Conservation (phyloP, 2,797 vertebrate species). For the Sebastes hubbsi region DNA sequence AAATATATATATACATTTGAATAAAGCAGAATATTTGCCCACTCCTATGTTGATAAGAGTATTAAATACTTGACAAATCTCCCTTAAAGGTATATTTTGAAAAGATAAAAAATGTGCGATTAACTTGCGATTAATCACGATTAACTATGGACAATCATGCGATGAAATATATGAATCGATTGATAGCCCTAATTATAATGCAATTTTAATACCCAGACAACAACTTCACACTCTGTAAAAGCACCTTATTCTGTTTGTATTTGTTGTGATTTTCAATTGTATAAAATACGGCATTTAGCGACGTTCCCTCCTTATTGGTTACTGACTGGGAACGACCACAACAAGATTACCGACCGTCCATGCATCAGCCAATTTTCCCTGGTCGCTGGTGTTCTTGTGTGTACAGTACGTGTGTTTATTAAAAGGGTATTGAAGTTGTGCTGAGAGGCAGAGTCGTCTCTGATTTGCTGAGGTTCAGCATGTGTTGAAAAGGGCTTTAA, state of each 20-base stretch:
- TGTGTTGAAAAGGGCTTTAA: constrained; percentile 7
- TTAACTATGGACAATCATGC: too few species aligned
- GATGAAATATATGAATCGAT: too few species aligned
- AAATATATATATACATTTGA: too few species aligned
- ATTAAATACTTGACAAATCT: too few species aligned
- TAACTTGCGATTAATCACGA: too few species aligned
- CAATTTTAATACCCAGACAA: not conserved
- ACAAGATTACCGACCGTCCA: not conserved
- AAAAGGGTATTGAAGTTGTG: constrained; percentile 1
- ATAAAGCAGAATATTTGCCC: too few species aligned
- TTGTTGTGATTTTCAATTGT: not conserved
- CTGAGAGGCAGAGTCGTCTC: not conserved
- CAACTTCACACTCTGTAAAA: not conserved
- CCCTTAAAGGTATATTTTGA: too few species aligned
- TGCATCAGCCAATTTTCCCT: not conserved
- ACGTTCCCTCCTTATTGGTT: not conserved
- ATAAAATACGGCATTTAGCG: not conserved
- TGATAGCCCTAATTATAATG: not conserved
- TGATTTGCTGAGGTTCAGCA: not conserved
- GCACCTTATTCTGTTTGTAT: constrained; percentile 9
- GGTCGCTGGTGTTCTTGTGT: not conserved
- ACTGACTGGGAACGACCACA: not conserved
- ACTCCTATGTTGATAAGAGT: too few species aligned
- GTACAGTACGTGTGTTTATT: constrained; percentile 18
- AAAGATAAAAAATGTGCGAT: too few species aligned